phyloP scores from a whole-genome alignment of 2,888 invertebrate species.

The Lepidochitona cinerea region DNA sequence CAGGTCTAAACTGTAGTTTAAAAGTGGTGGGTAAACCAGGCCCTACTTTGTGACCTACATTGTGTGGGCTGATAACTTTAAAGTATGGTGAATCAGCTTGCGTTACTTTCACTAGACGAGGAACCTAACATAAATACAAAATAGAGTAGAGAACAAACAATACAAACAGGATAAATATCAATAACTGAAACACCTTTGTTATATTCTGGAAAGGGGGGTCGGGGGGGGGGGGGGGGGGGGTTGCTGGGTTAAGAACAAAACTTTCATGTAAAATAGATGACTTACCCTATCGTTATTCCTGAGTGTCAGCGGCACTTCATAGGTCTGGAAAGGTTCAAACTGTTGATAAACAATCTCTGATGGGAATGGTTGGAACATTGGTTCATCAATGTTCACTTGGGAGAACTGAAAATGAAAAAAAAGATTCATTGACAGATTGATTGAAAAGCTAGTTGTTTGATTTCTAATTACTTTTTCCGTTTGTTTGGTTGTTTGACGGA shows the following conservation, averaged over 20 bases:
- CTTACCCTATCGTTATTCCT: slow-evolving; percentile 70
- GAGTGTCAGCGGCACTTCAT: slow-evolving; percentile 68
- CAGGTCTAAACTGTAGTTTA: slow-evolving; percentile 77
- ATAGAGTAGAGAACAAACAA: neutral
- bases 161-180: too few species aligned
- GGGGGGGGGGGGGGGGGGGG: too few species aligned
- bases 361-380: slow-evolving; percentile 71
- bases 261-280: neutral
- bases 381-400: slow-evolving; percentile 68
- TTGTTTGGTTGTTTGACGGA: too few species aligned
- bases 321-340: slow-evolving; percentile 68
- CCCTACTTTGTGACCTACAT: slow-evolving; percentile 75
- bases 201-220: too few species aligned
- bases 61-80: slow-evolving; percentile 68
- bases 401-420: slow-evolving; percentile 57
- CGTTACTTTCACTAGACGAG: slow-evolving; percentile 69
- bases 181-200: too few species aligned
- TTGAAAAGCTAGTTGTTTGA: too few species aligned
- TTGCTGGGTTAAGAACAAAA: too few species aligned
- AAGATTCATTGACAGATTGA: too few species aligned
- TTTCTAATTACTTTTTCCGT: too few species aligned
- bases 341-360: slow-evolving; percentile 71
- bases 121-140: slow-evolving; percentile 55
- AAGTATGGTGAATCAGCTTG: slow-evolving; percentile 71
- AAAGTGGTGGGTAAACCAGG: slow-evolving; percentile 80